Conservation (phyloP, 2,888 invertebrate genomes). For the Polydrusus pterygomalis region DNA sequence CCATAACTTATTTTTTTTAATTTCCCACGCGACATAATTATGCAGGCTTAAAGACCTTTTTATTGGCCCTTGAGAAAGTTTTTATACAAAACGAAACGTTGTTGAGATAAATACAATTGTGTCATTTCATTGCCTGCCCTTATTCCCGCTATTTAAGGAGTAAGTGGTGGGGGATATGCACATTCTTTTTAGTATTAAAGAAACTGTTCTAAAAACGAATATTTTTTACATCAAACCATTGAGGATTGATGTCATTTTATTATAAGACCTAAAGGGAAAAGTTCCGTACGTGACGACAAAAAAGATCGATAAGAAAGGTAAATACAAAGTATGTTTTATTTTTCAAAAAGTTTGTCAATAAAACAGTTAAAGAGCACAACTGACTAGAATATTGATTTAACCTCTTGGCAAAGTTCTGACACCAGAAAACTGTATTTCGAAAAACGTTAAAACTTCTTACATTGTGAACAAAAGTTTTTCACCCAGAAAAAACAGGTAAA, state of each 20-base stretch:
- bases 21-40: too few species aligned
- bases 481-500: not conserved
- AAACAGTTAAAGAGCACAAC: not conserved
- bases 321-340: slow-evolving; percentile 11
- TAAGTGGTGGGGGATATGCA: too few species aligned
- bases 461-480: not conserved
- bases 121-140: too few species aligned
- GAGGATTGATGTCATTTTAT: not conserved
- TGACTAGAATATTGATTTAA: slow-evolving; percentile 3
- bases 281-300: slow-evolving; percentile 5
- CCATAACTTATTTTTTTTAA: too few species aligned
- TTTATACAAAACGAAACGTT: too few species aligned
- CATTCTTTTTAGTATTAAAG: too few species aligned
- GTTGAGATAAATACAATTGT: too few species aligned
- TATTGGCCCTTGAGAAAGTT: too few species aligned
- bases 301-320: not conserved
- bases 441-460: not conserved
- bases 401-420: not conserved
- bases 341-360: slow-evolving; percentile 10
- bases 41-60: too few species aligned
- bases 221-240: not conserved
- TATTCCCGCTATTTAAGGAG: too few species aligned
- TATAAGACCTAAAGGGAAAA: not conserved
- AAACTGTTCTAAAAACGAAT: too few species aligned
- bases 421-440: not conserved